Evolutionary conservation across 1,140 invertebrate species (phyloP), one percentile per base, ranked within the genome.

Genomic region (Magallana ariakensis): DNA sequence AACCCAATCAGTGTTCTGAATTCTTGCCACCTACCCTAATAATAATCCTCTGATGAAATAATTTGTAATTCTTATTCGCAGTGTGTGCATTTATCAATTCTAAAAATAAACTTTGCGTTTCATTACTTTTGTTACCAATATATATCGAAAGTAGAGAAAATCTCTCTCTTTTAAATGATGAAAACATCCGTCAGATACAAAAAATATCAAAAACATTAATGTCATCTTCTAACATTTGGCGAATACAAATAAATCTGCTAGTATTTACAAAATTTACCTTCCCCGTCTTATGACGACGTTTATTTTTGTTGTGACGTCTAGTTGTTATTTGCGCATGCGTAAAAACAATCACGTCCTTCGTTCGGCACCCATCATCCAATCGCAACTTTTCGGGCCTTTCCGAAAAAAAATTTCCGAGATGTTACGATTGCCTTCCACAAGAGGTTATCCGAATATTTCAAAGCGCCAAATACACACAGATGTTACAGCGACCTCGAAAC

Each of bases 401-500:
- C 33, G 33, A 5, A 0, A 46, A 46, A 46, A 46, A 2, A 46
- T 46, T 46, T 46, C 33, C 33, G 33, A 46, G 33, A 46, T 2
- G 33, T 46, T 46, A 46, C 33, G 33, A 46, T 46, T 46, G 33
- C 33, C 33, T 46, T 46, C 33, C 33, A 46, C 33, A 46, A 46
- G 33, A 46, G 10, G 8, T 8, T 54, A n/a, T 8, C 16, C 54
- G 80, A 55, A 82, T 22, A 82, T 16, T 82, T 84, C 11, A 22
- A 84, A 84, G 82, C 82, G 54, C 19, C 56, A 15, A 57, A 15
- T 33, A 22, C 26, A 84, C 54, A 11, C 26, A 16, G 82, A 58
- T 84, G 53, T 7, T 58, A 19, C 82, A 58, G 56, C 57, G 26
- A 33, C 82, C 54, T 60, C 22, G 53, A 57, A 90, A 83, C 66